phyloP scores from a whole-genome alignment of 2,113 vertebrate species.

The Blennius ocellaris region DNA sequence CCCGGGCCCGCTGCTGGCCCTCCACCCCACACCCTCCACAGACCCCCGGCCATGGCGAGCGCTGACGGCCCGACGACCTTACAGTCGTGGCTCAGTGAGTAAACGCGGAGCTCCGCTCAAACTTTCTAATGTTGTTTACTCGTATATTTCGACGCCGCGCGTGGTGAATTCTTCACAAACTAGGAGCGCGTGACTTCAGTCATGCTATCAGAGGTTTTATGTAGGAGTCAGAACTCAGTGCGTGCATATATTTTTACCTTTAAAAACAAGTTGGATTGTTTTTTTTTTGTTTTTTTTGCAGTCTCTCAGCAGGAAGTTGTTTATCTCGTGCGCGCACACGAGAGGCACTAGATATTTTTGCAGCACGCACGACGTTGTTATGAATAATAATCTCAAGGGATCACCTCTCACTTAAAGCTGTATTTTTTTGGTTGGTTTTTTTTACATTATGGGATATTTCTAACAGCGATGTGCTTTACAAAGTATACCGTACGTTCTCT shows the following conservation, averaged over 20 bases:
- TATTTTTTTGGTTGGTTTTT: no score
- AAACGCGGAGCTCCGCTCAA: no score
- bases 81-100: constrained; percentile 80
- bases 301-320: constrained; percentile 61
- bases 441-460: no score
- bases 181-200: background rate
- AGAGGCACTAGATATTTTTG: constrained; percentile 6
- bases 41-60: constrained; percentile 67
- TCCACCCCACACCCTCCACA: background rate
- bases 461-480: no score
- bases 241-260: background rate
- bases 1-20: background rate
- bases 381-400: no score
- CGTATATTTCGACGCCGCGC: background rate
- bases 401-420: no score
- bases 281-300: background rate
- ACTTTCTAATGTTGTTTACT: background rate
- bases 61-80: constrained; percentile 53
- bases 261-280: background rate
- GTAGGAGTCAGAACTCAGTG: no score
- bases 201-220: no score
- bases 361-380: background rate
- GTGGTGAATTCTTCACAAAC: no score
- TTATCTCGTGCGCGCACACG: constrained; percentile 13
- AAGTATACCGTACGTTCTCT: no score